Conservation (phyloP, 2,888 invertebrate species). For the Drosophila mimetica region DNA sequence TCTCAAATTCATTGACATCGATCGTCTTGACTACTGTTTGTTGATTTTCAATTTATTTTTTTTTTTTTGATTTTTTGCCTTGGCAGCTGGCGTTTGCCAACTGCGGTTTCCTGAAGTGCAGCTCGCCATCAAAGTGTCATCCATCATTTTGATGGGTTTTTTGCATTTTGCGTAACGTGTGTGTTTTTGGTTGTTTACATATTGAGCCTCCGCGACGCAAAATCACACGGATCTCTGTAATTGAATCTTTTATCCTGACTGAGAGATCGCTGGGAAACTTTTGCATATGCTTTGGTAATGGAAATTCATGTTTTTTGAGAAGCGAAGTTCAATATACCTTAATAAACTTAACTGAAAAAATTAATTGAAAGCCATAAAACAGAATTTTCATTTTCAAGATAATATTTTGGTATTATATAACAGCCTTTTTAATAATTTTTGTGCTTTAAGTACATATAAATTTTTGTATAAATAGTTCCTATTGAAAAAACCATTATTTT, state of each 20-base stretch:
- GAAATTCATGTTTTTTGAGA: neutral
- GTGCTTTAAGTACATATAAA: too few relatives aligned
- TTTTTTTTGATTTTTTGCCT: slow-evolving; percentile 48
- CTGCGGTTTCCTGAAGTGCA: slow-evolving; percentile 72
- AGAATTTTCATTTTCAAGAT: too few relatives aligned
- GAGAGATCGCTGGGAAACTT: slow-evolving; percentile 65
- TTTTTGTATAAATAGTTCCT: neutral
- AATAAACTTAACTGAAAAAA: neutral
- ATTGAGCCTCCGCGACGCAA: slow-evolving; percentile 57
- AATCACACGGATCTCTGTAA: slow-evolving; percentile 57
- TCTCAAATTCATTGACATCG: slow-evolving; percentile 75
- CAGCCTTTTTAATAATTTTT: too few relatives aligned
- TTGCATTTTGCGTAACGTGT: slow-evolving; percentile 52
- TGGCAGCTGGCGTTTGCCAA: slow-evolving; percentile 41
- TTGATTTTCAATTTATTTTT: slow-evolving; percentile 79
- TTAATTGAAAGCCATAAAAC: too few relatives aligned
- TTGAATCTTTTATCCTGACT: slow-evolving; percentile 75
- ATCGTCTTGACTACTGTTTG: slow-evolving; percentile 74
- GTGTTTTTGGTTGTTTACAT: slow-evolving; percentile 59
- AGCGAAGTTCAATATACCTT: slow-evolving; percentile 7
- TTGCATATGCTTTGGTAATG: slow-evolving; percentile 27
- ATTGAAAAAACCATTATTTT: too few relatives aligned
- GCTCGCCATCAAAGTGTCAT: slow-evolving; percentile 76
- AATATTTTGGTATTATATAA: too few relatives aligned
- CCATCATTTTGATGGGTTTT: slow-evolving; percentile 82